Percentiles rank a stretch among this genome's conserved stretches.
These are phyloP conservation scores for Molossus alvarezi DNA, from an alignment of 2,797 vertebrate genomes.

Conservation along the genomic window DNA sequence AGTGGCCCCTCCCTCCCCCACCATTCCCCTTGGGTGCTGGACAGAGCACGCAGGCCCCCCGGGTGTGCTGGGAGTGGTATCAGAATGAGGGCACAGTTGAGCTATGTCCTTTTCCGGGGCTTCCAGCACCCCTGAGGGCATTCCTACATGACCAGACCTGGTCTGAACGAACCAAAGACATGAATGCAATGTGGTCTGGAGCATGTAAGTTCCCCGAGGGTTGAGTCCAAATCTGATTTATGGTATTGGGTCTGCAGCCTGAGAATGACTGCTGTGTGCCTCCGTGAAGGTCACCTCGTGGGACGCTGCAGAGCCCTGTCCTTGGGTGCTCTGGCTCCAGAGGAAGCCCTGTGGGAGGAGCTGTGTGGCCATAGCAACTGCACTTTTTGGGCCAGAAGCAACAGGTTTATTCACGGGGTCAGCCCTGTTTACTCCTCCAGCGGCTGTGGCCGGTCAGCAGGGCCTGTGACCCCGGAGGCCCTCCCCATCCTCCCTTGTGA, in stretches of 20 bases:
- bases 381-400: neutral
- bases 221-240: neutral
- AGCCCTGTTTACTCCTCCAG: neutral
- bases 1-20: neutral
- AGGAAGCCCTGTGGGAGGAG: neutral
- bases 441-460: neutral
- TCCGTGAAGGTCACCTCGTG: accelerated
- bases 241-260: neutral
- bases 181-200: too few species aligned
- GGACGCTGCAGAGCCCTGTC: too few species aligned
- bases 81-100: neutral
- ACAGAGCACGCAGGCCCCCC: neutral
- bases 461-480: neutral
- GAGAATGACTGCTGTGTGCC: neutral
- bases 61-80: neutral
- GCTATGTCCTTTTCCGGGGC: neutral
- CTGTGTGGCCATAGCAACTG: accelerated
- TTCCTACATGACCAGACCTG: neutral
- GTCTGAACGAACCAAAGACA: neutral
- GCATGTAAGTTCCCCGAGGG: neutral
- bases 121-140: neutral
- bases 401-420: neutral
- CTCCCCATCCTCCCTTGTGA: neutral
- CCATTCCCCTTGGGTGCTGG: neutral
- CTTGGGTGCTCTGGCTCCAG: neutral